These are phyloP conservation scores for Prosapia bicincta DNA, from an alignment of 2,888 invertebrate genomes.

Conservation along the genomic window DNA sequence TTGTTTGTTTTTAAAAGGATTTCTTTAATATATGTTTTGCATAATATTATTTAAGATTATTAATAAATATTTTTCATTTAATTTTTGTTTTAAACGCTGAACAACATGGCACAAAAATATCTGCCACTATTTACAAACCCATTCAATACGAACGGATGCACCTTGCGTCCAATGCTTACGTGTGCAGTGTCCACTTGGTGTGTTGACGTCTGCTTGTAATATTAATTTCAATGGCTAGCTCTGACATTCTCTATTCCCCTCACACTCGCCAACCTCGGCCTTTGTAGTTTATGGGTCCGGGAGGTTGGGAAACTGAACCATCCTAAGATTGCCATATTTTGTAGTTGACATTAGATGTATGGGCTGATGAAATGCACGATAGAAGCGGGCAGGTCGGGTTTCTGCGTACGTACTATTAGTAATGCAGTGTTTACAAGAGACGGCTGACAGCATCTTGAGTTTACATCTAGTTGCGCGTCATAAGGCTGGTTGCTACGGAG, in stretches of 20 bases:
- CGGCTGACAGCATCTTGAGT: neutral
- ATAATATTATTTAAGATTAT: no score
- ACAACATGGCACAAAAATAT: no score
- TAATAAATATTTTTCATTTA: no score
- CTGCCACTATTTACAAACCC: no score
- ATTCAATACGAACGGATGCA: no score
- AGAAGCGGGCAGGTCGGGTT: neutral
- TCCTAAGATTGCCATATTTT: neutral
- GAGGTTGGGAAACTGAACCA: neutral
- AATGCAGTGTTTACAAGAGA: neutral
- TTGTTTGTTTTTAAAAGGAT: no score
- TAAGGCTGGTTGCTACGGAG: neutral
- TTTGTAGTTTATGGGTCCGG: neutral
- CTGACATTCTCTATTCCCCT: neutral
- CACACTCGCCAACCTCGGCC: slow-evolving; percentile 2
- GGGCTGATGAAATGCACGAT: neutral
- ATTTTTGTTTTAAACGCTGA: no score
- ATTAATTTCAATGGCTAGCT: neutral
- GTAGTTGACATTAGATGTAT: neutral
- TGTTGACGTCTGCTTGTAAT: neutral
- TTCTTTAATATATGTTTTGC: no score
- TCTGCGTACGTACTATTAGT: neutral
- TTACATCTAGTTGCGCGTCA: neutral
- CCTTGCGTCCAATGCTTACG: no score
- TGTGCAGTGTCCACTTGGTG: no score